Base-by-base conservation (phyloP, 2,888 invertebrate species). In the Pediacus dermestoides region DNA sequence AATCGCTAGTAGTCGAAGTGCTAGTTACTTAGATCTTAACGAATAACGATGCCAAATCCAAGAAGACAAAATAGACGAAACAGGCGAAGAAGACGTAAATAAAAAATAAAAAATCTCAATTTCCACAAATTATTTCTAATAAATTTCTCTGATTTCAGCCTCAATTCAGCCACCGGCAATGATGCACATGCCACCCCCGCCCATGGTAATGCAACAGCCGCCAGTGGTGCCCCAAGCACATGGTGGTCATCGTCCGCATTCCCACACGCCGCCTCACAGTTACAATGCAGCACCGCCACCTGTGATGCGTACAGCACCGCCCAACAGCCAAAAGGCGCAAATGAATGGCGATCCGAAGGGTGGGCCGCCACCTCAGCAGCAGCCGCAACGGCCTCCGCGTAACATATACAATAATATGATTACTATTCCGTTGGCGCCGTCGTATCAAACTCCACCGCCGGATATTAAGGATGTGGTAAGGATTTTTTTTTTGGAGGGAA, bases 351-450 rank as follows among this genome's bases (percentile, higher is more conserved):
- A 65, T n/a, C 16, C 51, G 2, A 61, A 60, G 39, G 36, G 71
- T 73, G 63, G 58, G 63, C 36, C 14, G 8, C 31, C 7, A 31
- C 12, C 12, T 3, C 46, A 50, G n/a, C 50, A 45, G 70, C 68
- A 42, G 34, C 46, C 40, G 12, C 34, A 46, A 4, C 39, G 44
- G 4, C 51, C 46, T n/a, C 52, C 51, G 30, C 44, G 51, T 15
- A 45, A 39, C 18, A 35, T 43, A 1, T 40, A 16, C 27, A 43
- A 46, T 10, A 44, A 70, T n/a, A n/a, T n/a, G n/a, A n/a, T n/a
- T n/a, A n/a, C n/a, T n/a, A n/a, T 71, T 41, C 71, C 72, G 16
- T 70, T 71, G n/a, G n/a, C n/a, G 66, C 68, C 71, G 31, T 68
- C 63, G 39, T 63, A 63, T 32, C 63, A 60, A 34, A 40, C 35